Evolutionary conservation across 1,140 invertebrate species (phyloP), one percentile per base, ranked within the genome.

Genomic region (Neocloeon triangulifer): DNA sequence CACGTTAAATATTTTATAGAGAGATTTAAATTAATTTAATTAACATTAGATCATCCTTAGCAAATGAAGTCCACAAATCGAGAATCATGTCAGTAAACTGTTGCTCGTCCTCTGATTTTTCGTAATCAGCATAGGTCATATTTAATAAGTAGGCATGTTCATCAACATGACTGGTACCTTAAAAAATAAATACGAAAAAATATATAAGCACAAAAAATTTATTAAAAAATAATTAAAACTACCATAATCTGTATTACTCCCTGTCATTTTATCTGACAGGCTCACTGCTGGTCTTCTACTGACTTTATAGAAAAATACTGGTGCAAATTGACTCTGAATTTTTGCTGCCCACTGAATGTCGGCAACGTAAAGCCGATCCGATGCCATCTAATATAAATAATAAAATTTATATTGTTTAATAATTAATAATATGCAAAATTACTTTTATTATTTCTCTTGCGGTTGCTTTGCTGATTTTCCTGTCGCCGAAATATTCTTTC

Each of bases 131-230:
- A 21, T 43, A 45, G 9, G 38, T 20, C 20, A 46, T 43, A 19
- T 49, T 45, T 15, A 62, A 33, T 10, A 62, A 39, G 30, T 55
- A 47, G 9, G 47, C 46, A 9, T 50, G 41, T 39, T 72, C 69
- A 39, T 72, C 67, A 4, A 48, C 65, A 40, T 72, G 67, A 34
- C 53, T 53, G 1, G 67, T 63, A 38, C 66, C 66, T 67, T n/a
- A n/a, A n/a, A n/a, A n/a, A n/a, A n/a, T n/a, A n/a, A n/a, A 40
- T 9, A 43, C 36, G 13, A 13, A 12, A 17, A n/a, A n/a, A n/a
- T n/a, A n/a, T n/a, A n/a, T n/a, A n/a, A n/a, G n/a, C n/a, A n/a
- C n/a, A n/a, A n/a, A n/a, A n/a, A n/a, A n/a, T n/a, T n/a, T n/a
- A n/a, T n/a, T n/a, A n/a, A n/a, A n/a, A n/a, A n/a, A n/a, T n/a